Evolutionary conservation across 2,113 vertebrate species (phyloP).

Genomic region (Myanophis thanlyinensis): DNA sequence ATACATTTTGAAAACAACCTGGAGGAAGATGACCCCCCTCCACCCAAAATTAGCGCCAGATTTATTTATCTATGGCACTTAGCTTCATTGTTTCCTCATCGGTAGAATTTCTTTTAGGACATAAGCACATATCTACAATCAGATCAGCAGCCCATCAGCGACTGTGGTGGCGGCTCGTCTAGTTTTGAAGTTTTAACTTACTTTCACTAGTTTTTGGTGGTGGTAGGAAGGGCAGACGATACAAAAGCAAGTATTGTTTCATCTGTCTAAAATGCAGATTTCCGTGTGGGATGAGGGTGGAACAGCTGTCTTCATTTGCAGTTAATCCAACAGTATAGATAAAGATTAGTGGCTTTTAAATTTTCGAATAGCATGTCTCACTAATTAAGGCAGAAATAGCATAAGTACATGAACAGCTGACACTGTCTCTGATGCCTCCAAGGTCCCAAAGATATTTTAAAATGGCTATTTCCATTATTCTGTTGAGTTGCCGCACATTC

Average conservation of each 20-base stretch:
- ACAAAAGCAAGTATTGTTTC: neutral
- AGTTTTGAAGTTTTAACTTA: neutral
- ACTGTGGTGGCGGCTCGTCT: neutral
- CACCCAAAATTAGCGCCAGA: neutral
- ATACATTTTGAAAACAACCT: neutral
- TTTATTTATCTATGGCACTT: neutral
- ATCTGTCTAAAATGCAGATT: neutral
- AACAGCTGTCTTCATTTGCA: constrained; percentile 17
- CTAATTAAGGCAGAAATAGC: neutral
- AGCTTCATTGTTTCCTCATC: neutral
- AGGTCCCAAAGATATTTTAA: neutral
- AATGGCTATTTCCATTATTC: neutral
- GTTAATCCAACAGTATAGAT: neutral
- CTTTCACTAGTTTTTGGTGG: neutral
- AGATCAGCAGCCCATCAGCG: neutral
- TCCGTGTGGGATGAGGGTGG: neutral
- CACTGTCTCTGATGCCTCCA: neutral
- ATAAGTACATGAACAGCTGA: neutral
- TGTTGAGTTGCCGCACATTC: neutral
- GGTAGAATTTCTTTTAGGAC: neutral
- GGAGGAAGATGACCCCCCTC: neutral
- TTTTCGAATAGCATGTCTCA: neutral
- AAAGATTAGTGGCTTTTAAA: neutral
- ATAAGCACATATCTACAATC: neutral
- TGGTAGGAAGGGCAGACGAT: neutral